Conservation (phyloP, 2,888 invertebrate genomes). For the Dolomedes plantarius region DNA sequence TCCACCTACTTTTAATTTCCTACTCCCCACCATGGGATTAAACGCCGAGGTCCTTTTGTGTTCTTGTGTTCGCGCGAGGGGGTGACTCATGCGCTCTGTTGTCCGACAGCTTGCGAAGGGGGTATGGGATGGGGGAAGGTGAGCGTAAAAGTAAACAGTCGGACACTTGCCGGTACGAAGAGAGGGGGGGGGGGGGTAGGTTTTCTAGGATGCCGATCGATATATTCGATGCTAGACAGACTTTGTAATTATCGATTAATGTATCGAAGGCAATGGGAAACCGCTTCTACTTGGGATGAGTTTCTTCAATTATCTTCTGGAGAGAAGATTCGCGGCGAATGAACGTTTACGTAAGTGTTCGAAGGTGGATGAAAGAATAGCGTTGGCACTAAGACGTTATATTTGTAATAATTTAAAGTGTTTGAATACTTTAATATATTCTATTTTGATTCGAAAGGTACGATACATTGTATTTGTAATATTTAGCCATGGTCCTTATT, state of each 20-base stretch:
- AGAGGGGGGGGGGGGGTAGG: constrained; percentile 7
- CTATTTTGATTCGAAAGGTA: no score
- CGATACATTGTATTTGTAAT: no score
- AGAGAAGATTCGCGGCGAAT: not conserved
- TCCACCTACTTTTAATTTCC: not conserved
- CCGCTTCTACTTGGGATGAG: not conserved
- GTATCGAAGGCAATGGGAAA: constrained; percentile 9
- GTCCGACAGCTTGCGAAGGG: constrained; percentile 44
- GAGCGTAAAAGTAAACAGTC: constrained; percentile 50
- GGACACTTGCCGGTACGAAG: constrained; percentile 12
- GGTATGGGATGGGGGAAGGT: not conserved
- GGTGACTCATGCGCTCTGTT: constrained; percentile 41
- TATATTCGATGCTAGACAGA: constrained; percentile 26
- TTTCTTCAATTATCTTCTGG: not conserved
- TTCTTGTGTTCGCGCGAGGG: not conserved
- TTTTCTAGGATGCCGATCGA: constrained; percentile 33
- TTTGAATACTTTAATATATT: no score
- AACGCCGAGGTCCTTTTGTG: constrained; percentile 1
- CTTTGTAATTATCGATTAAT: constrained; percentile 47
- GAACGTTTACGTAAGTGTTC: no score
- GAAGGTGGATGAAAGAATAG: no score
- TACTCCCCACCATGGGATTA: not conserved
- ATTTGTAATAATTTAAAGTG: no score
- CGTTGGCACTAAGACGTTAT: no score
- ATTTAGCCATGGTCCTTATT: no score